Conservation (phyloP, 2,888 invertebrate species). For the Drosophila suboccidentalis region DNA sequence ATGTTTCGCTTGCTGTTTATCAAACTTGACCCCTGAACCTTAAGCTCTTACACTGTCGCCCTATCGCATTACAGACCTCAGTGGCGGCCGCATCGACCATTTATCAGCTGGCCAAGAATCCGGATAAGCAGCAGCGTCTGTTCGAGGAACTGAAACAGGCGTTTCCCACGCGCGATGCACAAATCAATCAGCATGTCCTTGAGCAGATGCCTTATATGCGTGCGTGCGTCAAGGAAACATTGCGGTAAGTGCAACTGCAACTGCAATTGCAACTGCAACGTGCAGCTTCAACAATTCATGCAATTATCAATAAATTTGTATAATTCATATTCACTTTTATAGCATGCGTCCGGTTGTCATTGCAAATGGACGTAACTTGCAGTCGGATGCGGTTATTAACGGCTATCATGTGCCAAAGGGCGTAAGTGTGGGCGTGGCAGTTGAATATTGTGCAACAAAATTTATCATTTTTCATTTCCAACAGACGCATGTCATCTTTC, state of each 20-base stretch:
- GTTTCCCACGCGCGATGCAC: conserved; percentile 87
- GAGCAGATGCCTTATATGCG: conserved; percentile 90
- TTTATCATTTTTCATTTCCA: conserved; percentile 3
- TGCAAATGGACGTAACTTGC: conserved; percentile 92
- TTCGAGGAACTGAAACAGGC: conserved; percentile 88
- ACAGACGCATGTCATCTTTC: conserved; percentile 92
- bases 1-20: conserved; percentile 5
- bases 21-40: not conserved
- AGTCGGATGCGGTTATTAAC: conserved; percentile 90
- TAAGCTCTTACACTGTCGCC: not conserved
- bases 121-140: conserved; percentile 89
- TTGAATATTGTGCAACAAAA: not conserved
- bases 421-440: conserved; percentile 86
- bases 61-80: conserved; percentile 87
- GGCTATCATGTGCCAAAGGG: conserved; percentile 94
- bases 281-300: not conserved
- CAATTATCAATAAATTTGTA: not conserved
- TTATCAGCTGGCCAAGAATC: conserved; percentile 91
- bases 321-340: conserved; percentile 16
- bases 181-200: conserved; percentile 88
- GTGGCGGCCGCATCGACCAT: conserved; percentile 91
- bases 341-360: conserved; percentile 94
- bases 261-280: too few species aligned
- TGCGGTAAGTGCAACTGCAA: conserved; percentile 87
- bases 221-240: conserved; percentile 92